Evolutionary conservation across 2,797 vertebrate species (phyloP).

Genomic region (Eleutherodactylus coqui): DNA sequence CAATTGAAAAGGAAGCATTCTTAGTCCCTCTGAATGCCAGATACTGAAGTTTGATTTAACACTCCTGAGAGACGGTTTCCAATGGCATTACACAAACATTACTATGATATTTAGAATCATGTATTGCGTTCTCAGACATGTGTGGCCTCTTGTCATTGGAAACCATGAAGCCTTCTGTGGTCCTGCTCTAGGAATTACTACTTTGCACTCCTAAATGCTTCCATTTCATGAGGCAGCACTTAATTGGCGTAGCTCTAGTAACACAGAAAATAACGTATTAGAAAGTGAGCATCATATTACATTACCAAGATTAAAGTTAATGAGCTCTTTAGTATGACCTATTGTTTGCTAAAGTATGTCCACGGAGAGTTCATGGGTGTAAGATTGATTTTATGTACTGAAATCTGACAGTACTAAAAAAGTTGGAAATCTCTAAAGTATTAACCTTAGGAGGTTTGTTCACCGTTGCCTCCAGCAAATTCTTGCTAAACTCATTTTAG

Average conservation of each 20-base stretch:
- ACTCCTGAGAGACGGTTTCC: no score
- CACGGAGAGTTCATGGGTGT: neutral
- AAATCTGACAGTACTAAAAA: neutral
- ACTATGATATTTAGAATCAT: no score
- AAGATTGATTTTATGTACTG: neutral
- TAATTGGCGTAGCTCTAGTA: neutral
- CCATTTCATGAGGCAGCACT: neutral
- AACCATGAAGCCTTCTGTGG: no score
- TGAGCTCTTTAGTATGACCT: neutral
- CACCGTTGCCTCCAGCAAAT: neutral
- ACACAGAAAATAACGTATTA: neutral
- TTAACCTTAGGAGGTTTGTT: neutral
- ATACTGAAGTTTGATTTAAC: no score
- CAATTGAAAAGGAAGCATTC: no score
- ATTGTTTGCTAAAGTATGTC: neutral
- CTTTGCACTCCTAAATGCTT: neutral
- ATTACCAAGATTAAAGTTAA: neutral
- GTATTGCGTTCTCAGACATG: no score
- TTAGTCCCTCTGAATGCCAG: no score
- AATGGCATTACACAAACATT: no score
- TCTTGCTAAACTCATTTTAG: conserved; percentile 12
- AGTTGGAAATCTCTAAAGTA: neutral
- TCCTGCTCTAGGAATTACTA: neutral
- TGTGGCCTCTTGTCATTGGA: no score
- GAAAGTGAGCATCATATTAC: neutral